These are phyloP conservation scores for Holacanthus passer DNA, from an alignment of 2,113 vertebrate genomes.

Conservation along the genomic window DNA sequence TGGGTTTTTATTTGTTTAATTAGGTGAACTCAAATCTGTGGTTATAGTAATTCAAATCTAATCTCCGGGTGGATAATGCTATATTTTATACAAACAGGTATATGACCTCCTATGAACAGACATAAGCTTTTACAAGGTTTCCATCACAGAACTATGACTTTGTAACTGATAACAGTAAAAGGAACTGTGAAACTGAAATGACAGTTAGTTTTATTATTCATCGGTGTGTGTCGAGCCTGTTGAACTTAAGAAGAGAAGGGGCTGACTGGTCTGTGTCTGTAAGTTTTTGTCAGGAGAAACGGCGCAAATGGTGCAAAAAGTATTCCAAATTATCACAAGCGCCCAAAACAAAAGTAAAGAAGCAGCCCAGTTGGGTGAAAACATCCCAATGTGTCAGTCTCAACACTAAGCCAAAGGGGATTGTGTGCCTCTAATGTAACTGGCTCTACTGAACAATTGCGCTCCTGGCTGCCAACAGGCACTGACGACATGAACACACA, in stretches of 20 bases:
- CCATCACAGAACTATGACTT: not conserved
- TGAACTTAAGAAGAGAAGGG: no score
- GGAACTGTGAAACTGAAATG: not conserved
- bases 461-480: not conserved
- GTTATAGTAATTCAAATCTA: not conserved
- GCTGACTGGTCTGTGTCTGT: no score
- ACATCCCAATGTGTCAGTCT: not conserved
- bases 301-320: no score
- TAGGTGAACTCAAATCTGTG: not conserved
- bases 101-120: no score
- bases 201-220: no score
- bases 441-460: not conserved
- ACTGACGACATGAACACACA: conserved; percentile 12
- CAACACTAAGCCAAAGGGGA: not conserved
- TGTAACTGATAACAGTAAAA: not conserved
- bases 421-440: not conserved
- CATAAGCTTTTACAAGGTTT: not conserved
- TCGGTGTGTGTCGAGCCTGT: no score
- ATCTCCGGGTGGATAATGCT: not conserved
- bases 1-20: not conserved
- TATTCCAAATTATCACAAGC: no score
- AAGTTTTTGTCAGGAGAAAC: no score
- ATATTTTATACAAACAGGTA: not conserved
- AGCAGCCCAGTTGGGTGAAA: not conserved
- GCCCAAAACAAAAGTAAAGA: not conserved